Evolutionary conservation across 2,797 vertebrate species (phyloP).

Genomic region (Myotis vivesi): DNA sequence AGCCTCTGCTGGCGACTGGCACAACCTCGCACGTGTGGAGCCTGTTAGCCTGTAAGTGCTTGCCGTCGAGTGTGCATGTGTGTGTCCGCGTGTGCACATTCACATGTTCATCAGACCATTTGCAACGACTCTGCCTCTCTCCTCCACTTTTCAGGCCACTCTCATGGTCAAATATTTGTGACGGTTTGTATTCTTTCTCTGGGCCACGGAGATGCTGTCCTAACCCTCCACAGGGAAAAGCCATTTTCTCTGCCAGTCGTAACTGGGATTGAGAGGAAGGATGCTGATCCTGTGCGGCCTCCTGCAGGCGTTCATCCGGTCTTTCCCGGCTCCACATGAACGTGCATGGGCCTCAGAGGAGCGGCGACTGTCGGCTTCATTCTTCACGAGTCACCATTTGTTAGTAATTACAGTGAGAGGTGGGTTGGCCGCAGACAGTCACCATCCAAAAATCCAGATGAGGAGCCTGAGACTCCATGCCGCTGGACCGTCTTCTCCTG

Average conservation of each 20-base stretch:
- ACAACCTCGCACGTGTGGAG: not conserved
- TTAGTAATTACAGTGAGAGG: not conserved
- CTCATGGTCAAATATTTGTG: conserved; percentile 90
- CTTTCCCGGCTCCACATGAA: conserved; percentile 87
- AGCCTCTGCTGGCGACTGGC: not conserved
- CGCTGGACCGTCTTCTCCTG: not conserved
- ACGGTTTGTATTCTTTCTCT: conserved; percentile 90
- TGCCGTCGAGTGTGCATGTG: not conserved
- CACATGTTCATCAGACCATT: not conserved
- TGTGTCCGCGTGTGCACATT: accelerated
- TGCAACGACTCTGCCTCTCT: not conserved
- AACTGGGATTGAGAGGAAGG: conserved; percentile 86
- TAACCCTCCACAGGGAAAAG: conserved; percentile 81
- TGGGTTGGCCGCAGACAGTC: not conserved
- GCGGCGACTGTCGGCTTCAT: accelerated
- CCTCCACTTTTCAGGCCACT: conserved; percentile 80
- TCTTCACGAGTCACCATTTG: not conserved
- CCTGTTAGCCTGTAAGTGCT: accelerated
- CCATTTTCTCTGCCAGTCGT: conserved; percentile 87
- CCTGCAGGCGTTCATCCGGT: conserved; percentile 86
- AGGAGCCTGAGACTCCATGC: not conserved
- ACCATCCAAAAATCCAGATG: not conserved
- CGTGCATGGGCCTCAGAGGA: conserved; percentile 59
- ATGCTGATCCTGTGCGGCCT: conserved; percentile 83
- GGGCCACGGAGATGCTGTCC: conserved; percentile 86